Evolutionary conservation across 1,140 invertebrate genomes (phyloP), one percentile per base, ranked within the genome.

Genomic region (Philaenus spumarius): DNA sequence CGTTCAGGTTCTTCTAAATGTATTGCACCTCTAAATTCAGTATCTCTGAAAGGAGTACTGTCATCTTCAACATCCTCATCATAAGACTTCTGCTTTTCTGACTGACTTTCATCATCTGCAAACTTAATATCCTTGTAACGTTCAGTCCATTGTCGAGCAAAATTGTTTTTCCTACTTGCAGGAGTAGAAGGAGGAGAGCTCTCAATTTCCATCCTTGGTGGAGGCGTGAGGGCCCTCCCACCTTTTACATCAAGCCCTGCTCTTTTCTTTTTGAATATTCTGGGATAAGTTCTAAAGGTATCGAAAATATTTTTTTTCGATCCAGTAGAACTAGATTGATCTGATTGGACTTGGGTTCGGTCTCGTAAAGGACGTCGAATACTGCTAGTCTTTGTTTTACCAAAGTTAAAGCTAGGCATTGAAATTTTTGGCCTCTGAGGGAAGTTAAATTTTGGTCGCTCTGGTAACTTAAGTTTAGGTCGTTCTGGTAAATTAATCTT

Each of bases 221-320:
- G 59, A 58, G 6, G 65, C 48, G 24, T 65, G 55, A 30, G 55
- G 42, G 20, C 51, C 54, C 23, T 34, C 53, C 37, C 45, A 51
- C 19, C 26, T 52, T 12, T 58, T 7, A 55, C 30, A 20, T 51
- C 63, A 15, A 62, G 59, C 23, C 55, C 45, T 15, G 46, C 23
- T 51, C 51, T 63, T 60, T 74, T 82, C 61, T 82, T 85, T 60
- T 77, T 81, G 64, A 90, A 88, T 30, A 89, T 75, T 53, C 86
- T 77, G 1, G 87, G 87, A 70, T 85, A 87, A 0, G 87, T 89
- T 61, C 80, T 80, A 58, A 86, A 85, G 68, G 71, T 80, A 71
- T 83, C 78, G 40, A 79, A 85, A 68, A 71, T 79, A 72, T 76
- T 76, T 68, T 73, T 79, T 23, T 62, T 62, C 2, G 62, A 64